Evolutionary conservation across 2,888 invertebrate species (phyloP).

Genomic region (Lycia hirtaria): DNA sequence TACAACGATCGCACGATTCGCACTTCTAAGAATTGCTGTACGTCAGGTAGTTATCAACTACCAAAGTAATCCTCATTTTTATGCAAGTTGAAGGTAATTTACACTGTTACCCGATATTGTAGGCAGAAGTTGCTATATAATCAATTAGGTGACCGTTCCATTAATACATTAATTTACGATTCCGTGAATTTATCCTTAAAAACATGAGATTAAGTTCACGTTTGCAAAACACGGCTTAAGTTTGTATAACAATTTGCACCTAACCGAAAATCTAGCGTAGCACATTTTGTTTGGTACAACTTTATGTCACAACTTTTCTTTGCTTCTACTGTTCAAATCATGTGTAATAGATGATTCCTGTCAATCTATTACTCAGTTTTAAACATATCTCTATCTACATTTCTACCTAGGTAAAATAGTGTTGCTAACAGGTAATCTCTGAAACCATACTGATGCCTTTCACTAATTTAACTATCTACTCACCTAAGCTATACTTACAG

Average conservation of each 20-base stretch:
- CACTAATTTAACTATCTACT: constrained; percentile 3
- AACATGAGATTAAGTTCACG: background rate
- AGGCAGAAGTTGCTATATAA: background rate
- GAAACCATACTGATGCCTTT: constrained; percentile 29
- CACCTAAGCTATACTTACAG: constrained; percentile 1
- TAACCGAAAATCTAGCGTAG: too few species aligned
- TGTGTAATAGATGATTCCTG: too few species aligned
- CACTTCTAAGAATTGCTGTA: too few species aligned
- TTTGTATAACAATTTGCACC: too few species aligned
- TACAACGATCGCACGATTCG: too few species aligned
- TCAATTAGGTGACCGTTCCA: background rate
- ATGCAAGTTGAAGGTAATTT: background rate
- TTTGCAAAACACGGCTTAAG: background rate
- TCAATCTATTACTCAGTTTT: too few species aligned
- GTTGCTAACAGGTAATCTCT: constrained; percentile 6
- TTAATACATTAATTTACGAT: background rate
- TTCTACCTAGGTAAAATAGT: background rate
- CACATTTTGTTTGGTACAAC: too few species aligned
- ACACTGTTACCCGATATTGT: background rate
- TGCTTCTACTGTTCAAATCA: too few species aligned
- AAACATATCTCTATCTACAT: too few species aligned
- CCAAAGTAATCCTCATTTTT: too few species aligned
- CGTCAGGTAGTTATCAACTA: too few species aligned
- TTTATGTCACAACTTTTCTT: too few species aligned
- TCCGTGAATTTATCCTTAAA: background rate